Base-by-base conservation (phyloP, 2,888 invertebrate genomes). In the Coenonympha glycerion region DNA sequence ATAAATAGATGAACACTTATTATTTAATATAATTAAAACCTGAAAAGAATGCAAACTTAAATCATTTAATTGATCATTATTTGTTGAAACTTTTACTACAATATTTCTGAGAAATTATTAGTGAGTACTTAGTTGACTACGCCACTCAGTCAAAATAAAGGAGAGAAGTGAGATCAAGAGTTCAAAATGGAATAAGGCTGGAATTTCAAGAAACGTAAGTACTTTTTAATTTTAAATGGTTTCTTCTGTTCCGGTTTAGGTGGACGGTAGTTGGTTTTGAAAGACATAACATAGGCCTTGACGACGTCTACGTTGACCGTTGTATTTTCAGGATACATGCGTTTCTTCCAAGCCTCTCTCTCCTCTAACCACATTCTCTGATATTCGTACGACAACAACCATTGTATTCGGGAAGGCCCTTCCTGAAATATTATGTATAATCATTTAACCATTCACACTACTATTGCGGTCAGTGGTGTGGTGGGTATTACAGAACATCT, bases 351-450 rank as follows among this genome's bases (percentile, higher is more conserved):
- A 26, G 70, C 65, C 33, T 84, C 86, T 50, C 87, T 72, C 73
- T 90, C 90, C 28, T 86, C 77, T n/a, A 88, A 51, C 90, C 90
- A 90, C 75, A 88, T 84, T 57, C 89, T 76, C 62, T 87, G 82
- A 65, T 90, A 90, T 65, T 90, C 90, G 57, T 88, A 81, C 1
- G 88, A 87, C 60, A 90, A 62, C 34, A 90, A 64, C 69, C 80
- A 87, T 60, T 73, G 76, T 64, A 90, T 80, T 31, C 77, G 75
- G 2, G 82, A 62, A 55, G 66, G 66, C 1, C 83, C 84, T 56
- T 87, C 85, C 86, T 87, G 47, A 50, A 42, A 49, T 22, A n/a
- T n/a, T n/a, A n/a, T n/a, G 31, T 36, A 22, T 3, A 9, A 9
- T 24, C 3, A 15, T 6, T n/a, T 15, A 6, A 16, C 31, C 13